phyloP scores from a whole-genome alignment of 2,888 invertebrate species.

The Diadromus collaris region DNA sequence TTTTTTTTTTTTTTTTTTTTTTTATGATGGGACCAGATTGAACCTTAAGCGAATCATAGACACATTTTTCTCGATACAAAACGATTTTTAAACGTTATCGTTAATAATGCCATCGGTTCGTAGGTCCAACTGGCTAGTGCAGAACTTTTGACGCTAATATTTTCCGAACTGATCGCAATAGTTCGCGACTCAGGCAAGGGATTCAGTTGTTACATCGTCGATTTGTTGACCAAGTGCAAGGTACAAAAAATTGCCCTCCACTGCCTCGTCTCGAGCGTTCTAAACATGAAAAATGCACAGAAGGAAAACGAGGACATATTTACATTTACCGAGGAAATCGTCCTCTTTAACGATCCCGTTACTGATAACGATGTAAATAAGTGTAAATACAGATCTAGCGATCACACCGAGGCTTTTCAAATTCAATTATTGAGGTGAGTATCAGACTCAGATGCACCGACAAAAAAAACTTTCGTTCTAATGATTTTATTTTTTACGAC shows the following conservation, averaged over 20 bases:
- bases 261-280: slow-evolving; percentile 89
- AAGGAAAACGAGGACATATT: slow-evolving; percentile 80
- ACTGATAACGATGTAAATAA: slow-evolving; percentile 80
- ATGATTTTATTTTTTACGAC: slow-evolving; percentile 34
- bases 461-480: not conserved
- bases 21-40: not conserved
- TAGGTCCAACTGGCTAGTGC: slow-evolving; percentile 89
- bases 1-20: slow-evolving; percentile 4
- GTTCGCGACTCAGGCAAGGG: slow-evolving; percentile 89
- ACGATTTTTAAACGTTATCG: not conserved
- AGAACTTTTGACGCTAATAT: slow-evolving; percentile 87
- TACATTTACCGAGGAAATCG: slow-evolving; percentile 88
- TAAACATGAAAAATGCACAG: slow-evolving; percentile 81
- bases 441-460: not conserved
- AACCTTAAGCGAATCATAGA: not conserved
- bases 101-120: slow-evolving; percentile 11
- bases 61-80: not conserved
- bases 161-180: slow-evolving; percentile 87
- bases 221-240: slow-evolving; percentile 88
- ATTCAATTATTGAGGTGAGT: slow-evolving; percentile 84
- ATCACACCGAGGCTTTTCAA: slow-evolving; percentile 86
- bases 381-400: slow-evolving; percentile 82
- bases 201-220: slow-evolving; percentile 89
- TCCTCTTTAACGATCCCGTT: slow-evolving; percentile 86
- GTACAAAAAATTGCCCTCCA: slow-evolving; percentile 92